Evolutionary conservation across 1,140 invertebrate genomes (phyloP).

Genomic region (Sitophilus oryzae): DNA sequence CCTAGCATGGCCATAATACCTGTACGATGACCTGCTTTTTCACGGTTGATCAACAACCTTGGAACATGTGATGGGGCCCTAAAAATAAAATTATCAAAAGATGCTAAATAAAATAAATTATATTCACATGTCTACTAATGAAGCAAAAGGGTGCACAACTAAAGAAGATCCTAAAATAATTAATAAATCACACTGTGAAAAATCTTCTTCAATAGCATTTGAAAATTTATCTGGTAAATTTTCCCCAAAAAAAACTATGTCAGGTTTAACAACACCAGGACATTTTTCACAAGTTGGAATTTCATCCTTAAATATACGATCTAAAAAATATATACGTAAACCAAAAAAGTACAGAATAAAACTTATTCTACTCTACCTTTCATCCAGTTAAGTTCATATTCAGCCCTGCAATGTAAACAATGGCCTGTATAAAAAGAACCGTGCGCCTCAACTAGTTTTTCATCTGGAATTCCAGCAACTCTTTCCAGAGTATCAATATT

Average conservation of each 20-base stretch:
- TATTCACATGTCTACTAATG: constrained; percentile 68
- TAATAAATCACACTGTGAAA: constrained; percentile 81
- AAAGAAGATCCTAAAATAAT: constrained; percentile 95
- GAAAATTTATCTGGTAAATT: constrained; percentile 73
- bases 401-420: constrained; percentile 70
- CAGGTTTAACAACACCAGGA: constrained; percentile 79
- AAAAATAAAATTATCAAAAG: constrained; percentile 21
- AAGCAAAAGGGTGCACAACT: constrained; percentile 93
- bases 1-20: constrained; percentile 52
- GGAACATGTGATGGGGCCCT: constrained; percentile 69
- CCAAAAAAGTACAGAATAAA: too few species aligned
- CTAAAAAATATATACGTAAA: constrained; percentile 48
- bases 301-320: constrained; percentile 63
- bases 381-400: constrained; percentile 76
- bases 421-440: constrained; percentile 87
- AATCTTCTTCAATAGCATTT: constrained; percentile 62
- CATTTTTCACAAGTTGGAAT: constrained; percentile 68
- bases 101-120: constrained; percentile 8
- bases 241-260: constrained; percentile 94
- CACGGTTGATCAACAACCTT: constrained; percentile 78
- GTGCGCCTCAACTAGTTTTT: constrained; percentile 89
- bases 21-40: constrained; percentile 60
- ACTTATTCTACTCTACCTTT: constrained; percentile 33
- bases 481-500: constrained; percentile 93
- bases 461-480: constrained; percentile 74